A percentile compares a stretch with the other conserved stretches of the same genome.
These are phyloP conservation scores for Rhagoletis pomonella DNA, from an alignment of 1,140 invertebrate genomes.

Conservation along the genomic window DNA sequence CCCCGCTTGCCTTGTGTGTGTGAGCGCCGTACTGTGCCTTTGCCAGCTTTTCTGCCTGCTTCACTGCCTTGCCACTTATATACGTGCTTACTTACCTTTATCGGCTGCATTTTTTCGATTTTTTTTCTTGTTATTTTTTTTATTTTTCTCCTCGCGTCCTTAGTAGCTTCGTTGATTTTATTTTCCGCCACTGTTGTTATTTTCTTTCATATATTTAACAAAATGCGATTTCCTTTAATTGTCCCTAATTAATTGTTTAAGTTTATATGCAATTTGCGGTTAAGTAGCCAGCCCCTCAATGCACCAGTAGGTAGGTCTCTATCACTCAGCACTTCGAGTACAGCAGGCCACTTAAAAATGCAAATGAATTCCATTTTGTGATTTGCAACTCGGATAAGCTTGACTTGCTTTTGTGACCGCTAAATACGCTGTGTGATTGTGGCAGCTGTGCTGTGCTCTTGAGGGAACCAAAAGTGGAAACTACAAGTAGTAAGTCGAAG, in stretches of 20 bases:
- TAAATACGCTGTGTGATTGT: neutral
- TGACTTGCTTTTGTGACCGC: neutral
- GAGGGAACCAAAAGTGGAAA: neutral
- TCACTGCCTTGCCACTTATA: neutral
- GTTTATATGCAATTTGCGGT: constrained; percentile 54
- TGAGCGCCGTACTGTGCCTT: neutral
- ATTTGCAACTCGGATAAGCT: constrained; percentile 37
- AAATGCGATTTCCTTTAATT: constrained; percentile 53
- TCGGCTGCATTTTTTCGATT: neutral
- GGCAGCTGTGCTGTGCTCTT: neutral
- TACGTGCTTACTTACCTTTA: constrained; percentile 1
- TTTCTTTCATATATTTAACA: constrained; percentile 31
- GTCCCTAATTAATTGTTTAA: constrained; percentile 55
- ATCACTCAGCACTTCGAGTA: neutral
- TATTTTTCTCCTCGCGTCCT: neutral
- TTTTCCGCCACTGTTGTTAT: constrained; percentile 1
- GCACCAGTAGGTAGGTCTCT: neutral
- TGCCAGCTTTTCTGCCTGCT: neutral
- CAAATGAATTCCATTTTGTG: constrained; percentile 48
- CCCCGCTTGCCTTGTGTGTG: too few relatives aligned
- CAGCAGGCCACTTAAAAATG: constrained; percentile 34
- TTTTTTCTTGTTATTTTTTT: neutral
- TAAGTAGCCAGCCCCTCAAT: constrained; percentile 1
- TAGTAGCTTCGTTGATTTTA: neutral
- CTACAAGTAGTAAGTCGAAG: neutral